phyloP scores from a whole-genome alignment of 1,140 invertebrate species.

The Drosophila bocki region DNA sequence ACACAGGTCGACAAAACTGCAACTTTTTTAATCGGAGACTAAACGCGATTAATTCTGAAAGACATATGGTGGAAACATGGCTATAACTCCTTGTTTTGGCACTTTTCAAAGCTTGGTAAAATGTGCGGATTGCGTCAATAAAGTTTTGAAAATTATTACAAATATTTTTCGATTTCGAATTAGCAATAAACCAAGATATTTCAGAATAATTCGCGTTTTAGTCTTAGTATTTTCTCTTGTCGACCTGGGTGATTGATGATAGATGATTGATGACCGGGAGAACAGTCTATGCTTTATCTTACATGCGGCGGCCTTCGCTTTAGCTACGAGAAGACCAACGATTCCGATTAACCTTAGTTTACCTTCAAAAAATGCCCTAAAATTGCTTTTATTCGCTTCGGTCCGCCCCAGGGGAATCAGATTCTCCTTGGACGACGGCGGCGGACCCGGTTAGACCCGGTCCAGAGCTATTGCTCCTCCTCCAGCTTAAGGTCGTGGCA shows the following conservation, averaged over 20 bases:
- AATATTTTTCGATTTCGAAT: no score
- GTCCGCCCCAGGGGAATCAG: conserved; percentile 16
- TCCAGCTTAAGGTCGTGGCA: conserved; percentile 30
- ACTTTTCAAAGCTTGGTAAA: no score
- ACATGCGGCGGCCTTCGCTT: conserved; percentile 12
- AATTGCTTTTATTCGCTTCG: neutral
- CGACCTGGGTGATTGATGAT: neutral
- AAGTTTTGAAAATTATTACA: no score
- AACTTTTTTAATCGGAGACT: no score
- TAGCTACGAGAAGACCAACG: conserved; percentile 6
- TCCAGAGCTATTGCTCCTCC: conserved; percentile 17
- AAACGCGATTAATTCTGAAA: no score
- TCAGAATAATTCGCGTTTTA: no score
- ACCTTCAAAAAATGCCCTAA: conserved; percentile 1
- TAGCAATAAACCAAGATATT: no score
- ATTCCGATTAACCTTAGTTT: neutral
- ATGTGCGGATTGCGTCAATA: no score
- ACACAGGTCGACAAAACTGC: neutral
- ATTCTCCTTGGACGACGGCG: conserved; percentile 3
- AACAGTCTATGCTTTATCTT: conserved; percentile 31
- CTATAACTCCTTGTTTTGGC: no score
- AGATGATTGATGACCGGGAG: conserved; percentile 21
- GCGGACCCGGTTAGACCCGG: conserved; percentile 17
- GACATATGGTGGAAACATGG: no score
- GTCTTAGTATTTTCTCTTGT: no score